A percentile compares a stretch with the other conserved stretches of the same genome.
phyloP scores from a whole-genome alignment of 2,888 invertebrate genomes.

The Stenolophus ochropezus region DNA sequence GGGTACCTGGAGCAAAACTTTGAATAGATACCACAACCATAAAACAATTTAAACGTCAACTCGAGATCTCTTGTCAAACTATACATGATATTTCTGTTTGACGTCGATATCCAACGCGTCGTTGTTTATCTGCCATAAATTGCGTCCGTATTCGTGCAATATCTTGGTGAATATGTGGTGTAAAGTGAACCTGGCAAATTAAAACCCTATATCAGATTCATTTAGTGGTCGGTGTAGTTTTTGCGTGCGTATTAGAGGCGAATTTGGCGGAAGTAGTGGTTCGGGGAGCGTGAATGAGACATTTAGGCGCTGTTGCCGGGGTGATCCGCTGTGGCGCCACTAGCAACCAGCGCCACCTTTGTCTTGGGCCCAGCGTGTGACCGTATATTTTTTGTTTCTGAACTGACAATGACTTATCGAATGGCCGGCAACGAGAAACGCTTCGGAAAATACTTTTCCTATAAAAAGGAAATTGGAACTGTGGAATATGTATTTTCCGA shows the following conservation, averaged over 20 bases:
- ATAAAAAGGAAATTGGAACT: slow-evolving; percentile 62
- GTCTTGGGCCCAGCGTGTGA: slow-evolving; percentile 51
- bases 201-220: no score
- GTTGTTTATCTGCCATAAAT: no score
- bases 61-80: no score
- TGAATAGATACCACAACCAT: no score
- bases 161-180: no score
- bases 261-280: background rate
- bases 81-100: no score
- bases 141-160: no score
- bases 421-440: slow-evolving; percentile 60
- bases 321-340: slow-evolving; percentile 21
- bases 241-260: background rate
- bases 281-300: background rate
- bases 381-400: slow-evolving; percentile 59
- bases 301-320: slow-evolving; percentile 5
- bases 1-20: no score
- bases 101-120: no score
- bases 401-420: slow-evolving; percentile 61
- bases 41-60: no score
- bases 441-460: slow-evolving; percentile 61
- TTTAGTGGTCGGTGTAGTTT: background rate
- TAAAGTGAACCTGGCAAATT: no score
- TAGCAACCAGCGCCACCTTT: slow-evolving; percentile 13
- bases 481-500: slow-evolving; percentile 63